Percentiles rank a stretch among this genome's conserved stretches.
Evolutionary conservation across 2,797 vertebrate species (phyloP).

Genomic region (Manis javanica): DNA sequence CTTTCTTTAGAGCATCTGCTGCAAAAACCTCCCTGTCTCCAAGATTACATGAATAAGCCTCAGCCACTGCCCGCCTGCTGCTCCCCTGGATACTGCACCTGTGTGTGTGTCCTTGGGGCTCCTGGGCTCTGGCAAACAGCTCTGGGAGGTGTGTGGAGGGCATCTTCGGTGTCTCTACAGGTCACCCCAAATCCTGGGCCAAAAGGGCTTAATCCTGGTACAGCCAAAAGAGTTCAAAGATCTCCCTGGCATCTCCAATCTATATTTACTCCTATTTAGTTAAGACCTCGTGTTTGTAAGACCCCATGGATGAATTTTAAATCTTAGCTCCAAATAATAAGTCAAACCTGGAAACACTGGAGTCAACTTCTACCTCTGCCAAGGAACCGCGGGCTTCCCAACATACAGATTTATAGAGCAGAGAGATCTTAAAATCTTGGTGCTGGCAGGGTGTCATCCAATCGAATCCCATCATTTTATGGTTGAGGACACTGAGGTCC

Average conservation of each 20-base stretch:
- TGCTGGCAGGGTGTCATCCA: background rate
- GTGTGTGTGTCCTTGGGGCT: background rate
- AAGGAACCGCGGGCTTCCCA: background rate
- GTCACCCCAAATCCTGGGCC: background rate
- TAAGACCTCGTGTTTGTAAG: background rate
- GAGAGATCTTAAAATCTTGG: background rate
- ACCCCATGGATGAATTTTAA: background rate
- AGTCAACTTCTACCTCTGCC: background rate
- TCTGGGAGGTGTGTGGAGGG: background rate
- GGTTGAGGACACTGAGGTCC: background rate
- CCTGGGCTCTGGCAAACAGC: background rate
- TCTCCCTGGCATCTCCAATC: background rate
- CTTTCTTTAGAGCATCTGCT: background rate
- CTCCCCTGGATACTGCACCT: background rate
- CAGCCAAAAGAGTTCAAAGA: background rate
- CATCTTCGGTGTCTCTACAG: background rate
- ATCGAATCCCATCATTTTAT: background rate
- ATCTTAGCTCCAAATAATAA: slow-evolving; percentile 31
- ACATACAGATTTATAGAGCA: background rate
- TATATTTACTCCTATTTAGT: background rate
- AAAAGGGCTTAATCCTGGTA: background rate
- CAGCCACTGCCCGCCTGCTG: background rate
- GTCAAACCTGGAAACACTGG: background rate
- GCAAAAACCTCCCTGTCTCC: background rate
- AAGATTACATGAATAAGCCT: background rate